phyloP scores from a whole-genome alignment of 2,888 invertebrate genomes.

The Aspidapion aeneum region DNA sequence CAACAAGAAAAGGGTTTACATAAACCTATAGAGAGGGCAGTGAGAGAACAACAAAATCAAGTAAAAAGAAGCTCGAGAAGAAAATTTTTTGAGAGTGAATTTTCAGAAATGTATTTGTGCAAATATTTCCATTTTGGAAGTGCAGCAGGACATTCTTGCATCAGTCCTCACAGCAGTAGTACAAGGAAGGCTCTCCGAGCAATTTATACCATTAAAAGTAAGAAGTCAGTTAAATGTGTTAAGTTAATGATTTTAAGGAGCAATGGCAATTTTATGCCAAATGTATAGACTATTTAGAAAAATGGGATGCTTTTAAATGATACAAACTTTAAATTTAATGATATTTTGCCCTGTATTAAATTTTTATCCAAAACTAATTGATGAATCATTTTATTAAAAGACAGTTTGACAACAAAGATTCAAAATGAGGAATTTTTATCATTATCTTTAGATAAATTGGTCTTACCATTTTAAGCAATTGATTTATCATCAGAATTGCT shows the following conservation, averaged over 20 bases:
- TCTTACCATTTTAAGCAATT: neutral
- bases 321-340: neutral
- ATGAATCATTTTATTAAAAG: neutral
- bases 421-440: no score
- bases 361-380: neutral
- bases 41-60: neutral
- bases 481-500: neutral
- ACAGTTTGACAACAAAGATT: neutral
- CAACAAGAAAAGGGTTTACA: neutral
- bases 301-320: neutral
- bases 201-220: constrained; percentile 2
- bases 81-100: neutral
- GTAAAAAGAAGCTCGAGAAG: neutral
- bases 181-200: neutral
- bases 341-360: neutral
- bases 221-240: neutral
- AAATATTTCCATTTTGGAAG: neutral
- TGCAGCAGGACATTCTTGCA: neutral
- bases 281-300: neutral
- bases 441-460: no score
- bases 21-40: neutral
- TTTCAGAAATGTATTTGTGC: neutral
- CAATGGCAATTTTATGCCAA: neutral
- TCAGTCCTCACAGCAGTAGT: neutral
- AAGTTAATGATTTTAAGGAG: neutral